Percentiles rank a stretch among this genome's conserved stretches.
Conservation (phyloP, 2,113 vertebrate genomes). For the Barbus barbus region DNA sequence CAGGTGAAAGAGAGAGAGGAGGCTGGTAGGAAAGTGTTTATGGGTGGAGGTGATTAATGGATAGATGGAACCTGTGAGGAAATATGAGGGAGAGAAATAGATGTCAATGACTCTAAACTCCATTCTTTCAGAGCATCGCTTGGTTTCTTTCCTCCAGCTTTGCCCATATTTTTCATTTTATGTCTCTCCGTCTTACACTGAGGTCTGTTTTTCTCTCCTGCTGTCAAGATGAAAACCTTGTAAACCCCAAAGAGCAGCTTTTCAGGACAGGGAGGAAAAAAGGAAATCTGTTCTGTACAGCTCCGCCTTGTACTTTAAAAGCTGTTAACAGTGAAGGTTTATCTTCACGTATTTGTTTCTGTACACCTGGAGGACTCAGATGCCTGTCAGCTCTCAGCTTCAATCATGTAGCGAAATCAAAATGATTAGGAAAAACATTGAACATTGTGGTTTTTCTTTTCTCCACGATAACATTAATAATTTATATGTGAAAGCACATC, state of each 20-base stretch:
- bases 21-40: not conserved
- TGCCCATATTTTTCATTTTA: conserved; percentile 8
- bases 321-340: not conserved
- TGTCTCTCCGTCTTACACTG: not conserved
- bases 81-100: conserved; percentile 6
- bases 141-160: not conserved
- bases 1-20: conserved; percentile 5
- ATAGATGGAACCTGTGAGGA: conserved; percentile 3
- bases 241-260: conserved; percentile 18
- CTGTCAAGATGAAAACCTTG: conserved; percentile 19
- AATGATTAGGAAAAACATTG: not conserved
- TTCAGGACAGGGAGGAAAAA: conserved; percentile 7
- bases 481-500: conserved; percentile 30
- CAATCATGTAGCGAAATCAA: not conserved
- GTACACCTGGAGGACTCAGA: conserved; percentile 18
- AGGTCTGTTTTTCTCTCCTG: conserved; percentile 15
- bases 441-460: not conserved
- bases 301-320: conserved; percentile 6
- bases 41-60: conserved; percentile 29
- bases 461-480: not conserved
- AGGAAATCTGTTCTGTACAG: conserved; percentile 9
- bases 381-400: not conserved
- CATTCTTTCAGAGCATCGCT: not conserved
- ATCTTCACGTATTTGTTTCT: not conserved
- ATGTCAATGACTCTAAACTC: conserved; percentile 16